These are phyloP conservation scores for Pterostichus niger DNA, from an alignment of 2,888 invertebrate species.

Conservation along the genomic window DNA sequence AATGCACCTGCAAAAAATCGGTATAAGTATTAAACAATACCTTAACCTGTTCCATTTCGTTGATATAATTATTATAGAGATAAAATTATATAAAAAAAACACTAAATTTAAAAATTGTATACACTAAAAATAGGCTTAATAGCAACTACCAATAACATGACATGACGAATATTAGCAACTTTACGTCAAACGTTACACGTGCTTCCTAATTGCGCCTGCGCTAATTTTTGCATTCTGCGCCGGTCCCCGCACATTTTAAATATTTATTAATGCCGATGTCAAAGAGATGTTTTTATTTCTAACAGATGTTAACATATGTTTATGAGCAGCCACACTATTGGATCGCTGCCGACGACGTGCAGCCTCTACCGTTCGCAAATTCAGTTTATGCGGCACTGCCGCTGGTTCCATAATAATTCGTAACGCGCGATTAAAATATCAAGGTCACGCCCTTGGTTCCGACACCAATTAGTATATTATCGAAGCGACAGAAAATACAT, in stretches of 20 bases:
- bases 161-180: constrained; percentile 48
- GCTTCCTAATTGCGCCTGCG: constrained; percentile 28
- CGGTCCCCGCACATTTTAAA: neutral
- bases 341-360: too few species aligned
- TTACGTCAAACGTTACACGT: constrained; percentile 55
- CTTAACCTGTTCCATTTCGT: constrained; percentile 43
- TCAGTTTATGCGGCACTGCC: too few species aligned
- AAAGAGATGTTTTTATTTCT: too few species aligned
- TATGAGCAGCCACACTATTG: too few species aligned
- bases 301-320: too few species aligned
- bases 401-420: too few species aligned
- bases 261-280: neutral
- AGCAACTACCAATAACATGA: constrained; percentile 47
- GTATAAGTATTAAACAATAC: constrained; percentile 17
- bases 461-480: too few species aligned
- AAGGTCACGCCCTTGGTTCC: too few species aligned
- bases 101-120: constrained; percentile 48
- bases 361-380: too few species aligned
- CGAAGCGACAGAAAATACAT: too few species aligned
- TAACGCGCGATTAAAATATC: too few species aligned
- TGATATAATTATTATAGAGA: neutral
- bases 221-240: neutral
- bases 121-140: constrained; percentile 33
- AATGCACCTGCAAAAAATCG: constrained; percentile 10
- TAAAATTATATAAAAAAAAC: constrained; percentile 20